Evolutionary conservation across 2,113 vertebrate species (phyloP).

Genomic region (Melozone crissalis): DNA sequence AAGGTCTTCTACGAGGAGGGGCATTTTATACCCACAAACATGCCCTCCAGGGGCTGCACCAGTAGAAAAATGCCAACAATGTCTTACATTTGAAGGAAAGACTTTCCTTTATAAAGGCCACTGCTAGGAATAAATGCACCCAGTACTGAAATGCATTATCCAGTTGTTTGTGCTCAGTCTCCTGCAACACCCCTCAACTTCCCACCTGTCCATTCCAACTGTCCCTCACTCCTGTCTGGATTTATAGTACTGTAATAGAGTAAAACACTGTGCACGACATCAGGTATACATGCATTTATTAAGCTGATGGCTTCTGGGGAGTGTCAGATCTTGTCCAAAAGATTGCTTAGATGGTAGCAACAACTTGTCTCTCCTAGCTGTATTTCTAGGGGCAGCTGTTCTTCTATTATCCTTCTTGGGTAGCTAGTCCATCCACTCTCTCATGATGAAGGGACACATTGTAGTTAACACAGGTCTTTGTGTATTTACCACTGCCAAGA

Average conservation of each 20-base stretch:
- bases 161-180: background rate
- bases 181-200: background rate
- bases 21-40: background rate
- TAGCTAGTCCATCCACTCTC: background rate
- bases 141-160: background rate
- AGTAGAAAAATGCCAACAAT: background rate
- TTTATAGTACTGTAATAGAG: background rate
- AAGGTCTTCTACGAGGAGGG: background rate
- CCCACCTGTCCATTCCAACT: background rate
- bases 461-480: background rate
- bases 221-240: background rate
- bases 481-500: background rate
- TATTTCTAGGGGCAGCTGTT: background rate
- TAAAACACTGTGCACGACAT: background rate
- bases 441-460: background rate
- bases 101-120: background rate
- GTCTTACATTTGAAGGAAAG: background rate
- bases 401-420: background rate
- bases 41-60: background rate
- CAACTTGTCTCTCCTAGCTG: background rate
- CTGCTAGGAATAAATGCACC: background rate
- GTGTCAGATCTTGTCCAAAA: background rate
- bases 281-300: background rate
- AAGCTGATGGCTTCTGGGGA: background rate
- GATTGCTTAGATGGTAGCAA: background rate